Percentiles rank a stretch among this genome's conserved stretches.
Conservation (phyloP, 2,113 vertebrate species). For the Myxocyprinus asiaticus region DNA sequence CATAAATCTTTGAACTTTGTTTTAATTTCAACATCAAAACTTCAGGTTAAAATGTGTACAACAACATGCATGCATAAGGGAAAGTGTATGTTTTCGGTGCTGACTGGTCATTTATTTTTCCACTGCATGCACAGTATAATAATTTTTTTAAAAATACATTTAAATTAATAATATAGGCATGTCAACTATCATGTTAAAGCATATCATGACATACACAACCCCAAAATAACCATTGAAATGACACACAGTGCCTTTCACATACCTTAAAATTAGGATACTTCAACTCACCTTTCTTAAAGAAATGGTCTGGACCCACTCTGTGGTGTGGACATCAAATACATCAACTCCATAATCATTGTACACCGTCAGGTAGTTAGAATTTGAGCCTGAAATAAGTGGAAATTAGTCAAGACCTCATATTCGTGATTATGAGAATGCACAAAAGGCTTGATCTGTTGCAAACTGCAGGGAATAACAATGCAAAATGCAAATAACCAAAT, state of each 20-base stretch:
- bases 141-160: no score
- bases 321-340: slow-evolving; percentile 89
- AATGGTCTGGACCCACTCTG: slow-evolving; percentile 97
- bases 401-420: neutral
- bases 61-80: neutral
- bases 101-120: no score
- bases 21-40: neutral
- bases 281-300: slow-evolving; percentile 84
- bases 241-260: no score
- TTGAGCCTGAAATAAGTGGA: slow-evolving; percentile 80
- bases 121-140: no score
- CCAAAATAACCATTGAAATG: no score
- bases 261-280: neutral
- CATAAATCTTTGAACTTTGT: neutral
- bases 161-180: no score
- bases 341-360: slow-evolving; percentile 95
- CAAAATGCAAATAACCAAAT: no score
- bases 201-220: no score
- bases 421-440: neutral
- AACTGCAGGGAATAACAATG: neutral
- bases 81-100: no score
- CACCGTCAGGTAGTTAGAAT: slow-evolving; percentile 85
- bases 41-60: neutral
- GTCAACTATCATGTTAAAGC: no score
- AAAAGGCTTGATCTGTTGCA: neutral